A percentile compares a stretch with the other conserved stretches of the same genome.
Evolutionary conservation across 1,140 invertebrate species (phyloP).

Genomic region (Stegodyphus dumicola): DNA sequence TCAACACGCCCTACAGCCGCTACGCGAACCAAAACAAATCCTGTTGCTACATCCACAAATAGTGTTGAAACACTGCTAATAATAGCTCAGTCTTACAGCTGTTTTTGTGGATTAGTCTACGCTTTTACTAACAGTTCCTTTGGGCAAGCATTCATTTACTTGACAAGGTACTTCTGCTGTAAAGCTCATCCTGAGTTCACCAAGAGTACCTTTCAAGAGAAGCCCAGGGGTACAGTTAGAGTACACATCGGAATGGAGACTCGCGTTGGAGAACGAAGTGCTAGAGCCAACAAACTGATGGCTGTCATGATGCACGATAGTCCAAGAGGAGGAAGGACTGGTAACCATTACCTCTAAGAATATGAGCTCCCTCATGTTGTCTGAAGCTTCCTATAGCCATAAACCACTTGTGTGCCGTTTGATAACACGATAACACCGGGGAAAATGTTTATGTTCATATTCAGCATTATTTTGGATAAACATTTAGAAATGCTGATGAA

Average conservation of each 20-base stretch:
- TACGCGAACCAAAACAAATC: conserved; percentile 10
- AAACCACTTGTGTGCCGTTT: background rate
- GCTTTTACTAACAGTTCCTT: conserved; percentile 60
- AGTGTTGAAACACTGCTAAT: conserved; percentile 51
- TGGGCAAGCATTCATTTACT: conserved; percentile 59
- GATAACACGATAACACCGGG: background rate
- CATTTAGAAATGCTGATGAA: background rate
- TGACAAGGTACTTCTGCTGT: conserved; percentile 63
- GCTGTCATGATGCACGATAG: conserved; percentile 51
- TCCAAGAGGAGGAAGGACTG: conserved; percentile 5
- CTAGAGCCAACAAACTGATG: conserved; percentile 44
- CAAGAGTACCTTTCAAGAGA: conserved; percentile 62
- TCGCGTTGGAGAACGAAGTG: conserved; percentile 45
- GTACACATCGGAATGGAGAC: conserved; percentile 63
- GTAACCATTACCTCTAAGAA: conserved; percentile 31
- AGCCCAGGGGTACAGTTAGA: conserved; percentile 60
- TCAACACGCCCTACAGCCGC: background rate
- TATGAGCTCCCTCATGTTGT: background rate
- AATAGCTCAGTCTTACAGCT: conserved; percentile 61
- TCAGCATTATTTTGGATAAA: conserved; percentile 24
- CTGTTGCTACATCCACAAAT: conserved; percentile 22
- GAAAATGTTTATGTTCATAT: conserved; percentile 1
- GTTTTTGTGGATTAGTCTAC: conserved; percentile 61
- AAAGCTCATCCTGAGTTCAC: conserved; percentile 62
- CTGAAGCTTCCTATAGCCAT: background rate